Conservation (phyloP, 2,113 vertebrate genomes). For the Zosterops borbonicus region DNA sequence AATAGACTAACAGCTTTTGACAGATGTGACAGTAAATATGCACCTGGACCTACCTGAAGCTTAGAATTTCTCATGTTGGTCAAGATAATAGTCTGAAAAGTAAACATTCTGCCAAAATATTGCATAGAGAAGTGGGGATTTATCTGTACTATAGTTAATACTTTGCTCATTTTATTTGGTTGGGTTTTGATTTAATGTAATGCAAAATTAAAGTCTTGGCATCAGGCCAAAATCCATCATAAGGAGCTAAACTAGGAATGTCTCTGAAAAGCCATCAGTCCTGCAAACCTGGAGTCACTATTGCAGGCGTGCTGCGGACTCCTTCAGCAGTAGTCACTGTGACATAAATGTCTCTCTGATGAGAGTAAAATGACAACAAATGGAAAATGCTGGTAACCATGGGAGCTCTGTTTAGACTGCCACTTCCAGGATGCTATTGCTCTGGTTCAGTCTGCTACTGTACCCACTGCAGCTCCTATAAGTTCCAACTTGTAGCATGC, state of each 20-base stretch:
- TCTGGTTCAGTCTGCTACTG: not conserved
- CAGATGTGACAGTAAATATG: not conserved
- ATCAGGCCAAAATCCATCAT: not conserved
- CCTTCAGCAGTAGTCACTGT: not conserved
- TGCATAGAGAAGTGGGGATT: not conserved
- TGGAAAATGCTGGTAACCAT: constrained; percentile 16
- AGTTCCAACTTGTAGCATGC: not conserved
- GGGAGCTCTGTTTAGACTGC: constrained; percentile 23
- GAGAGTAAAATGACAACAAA: constrained; percentile 37
- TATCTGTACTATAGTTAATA: not conserved
- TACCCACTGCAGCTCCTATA: not conserved
- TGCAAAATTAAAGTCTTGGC: not conserved
- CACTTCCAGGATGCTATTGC: constrained; percentile 15
- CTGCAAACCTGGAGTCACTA: not conserved
- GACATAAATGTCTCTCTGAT: not conserved
- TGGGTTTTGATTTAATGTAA: not conserved
- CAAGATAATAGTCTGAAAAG: not conserved
- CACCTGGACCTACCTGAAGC: not conserved
- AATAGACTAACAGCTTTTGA: not conserved
- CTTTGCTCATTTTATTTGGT: not conserved
- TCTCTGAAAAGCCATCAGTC: not conserved
- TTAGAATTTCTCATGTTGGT: not conserved
- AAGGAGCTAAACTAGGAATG: not conserved
- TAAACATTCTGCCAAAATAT: not conserved
- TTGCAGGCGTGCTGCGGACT: not conserved